Evolutionary conservation across 2,797 vertebrate genomes (phyloP).

Genomic region (Lates japonicus): DNA sequence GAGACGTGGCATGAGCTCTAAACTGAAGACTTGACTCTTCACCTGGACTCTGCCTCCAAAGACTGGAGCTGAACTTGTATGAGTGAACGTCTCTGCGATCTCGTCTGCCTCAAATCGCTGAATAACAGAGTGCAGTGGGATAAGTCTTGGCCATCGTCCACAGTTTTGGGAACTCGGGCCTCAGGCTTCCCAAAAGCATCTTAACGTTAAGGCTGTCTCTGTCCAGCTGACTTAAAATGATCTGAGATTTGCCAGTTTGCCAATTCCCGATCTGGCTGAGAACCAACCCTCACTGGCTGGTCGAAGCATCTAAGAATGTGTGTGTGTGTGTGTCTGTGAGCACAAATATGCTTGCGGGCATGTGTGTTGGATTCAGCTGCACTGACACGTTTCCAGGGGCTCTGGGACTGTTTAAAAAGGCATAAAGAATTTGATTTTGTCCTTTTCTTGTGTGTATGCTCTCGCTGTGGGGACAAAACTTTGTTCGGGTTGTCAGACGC

Average conservation of each 20-base stretch:
- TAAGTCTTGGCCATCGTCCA: slow-evolving; percentile 40
- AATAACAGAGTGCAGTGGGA: slow-evolving; percentile 24
- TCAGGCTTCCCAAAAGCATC: slow-evolving; percentile 64
- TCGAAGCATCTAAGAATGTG: slow-evolving; percentile 33
- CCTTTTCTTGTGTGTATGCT: slow-evolving; percentile 12
- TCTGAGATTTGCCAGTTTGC: slow-evolving; percentile 71
- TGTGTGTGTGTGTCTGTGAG: slow-evolving; percentile 29
- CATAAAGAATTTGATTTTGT: slow-evolving; percentile 61
- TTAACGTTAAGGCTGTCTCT: slow-evolving; percentile 61
- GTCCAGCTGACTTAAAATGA: slow-evolving; percentile 72
- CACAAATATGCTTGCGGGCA: slow-evolving; percentile 54
- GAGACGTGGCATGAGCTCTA: slow-evolving; percentile 12
- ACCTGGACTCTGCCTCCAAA: slow-evolving; percentile 2
- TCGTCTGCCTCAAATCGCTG: slow-evolving; percentile 5
- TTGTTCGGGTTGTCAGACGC: not conserved
- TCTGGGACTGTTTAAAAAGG: slow-evolving; percentile 74
- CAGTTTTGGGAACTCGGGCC: slow-evolving; percentile 48
- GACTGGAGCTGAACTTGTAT: slow-evolving; percentile 7
- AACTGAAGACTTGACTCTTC: slow-evolving; percentile 19
- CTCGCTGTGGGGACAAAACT: slow-evolving; percentile 16
- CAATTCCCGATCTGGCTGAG: slow-evolving; percentile 63
- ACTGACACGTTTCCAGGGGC: slow-evolving; percentile 60
- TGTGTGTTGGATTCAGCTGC: slow-evolving; percentile 63
- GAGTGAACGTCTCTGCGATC: not conserved
- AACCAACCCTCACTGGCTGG: slow-evolving; percentile 47